Base-by-base conservation (phyloP, 2,797 vertebrate species). In the Gambusia yucatana region DNA sequence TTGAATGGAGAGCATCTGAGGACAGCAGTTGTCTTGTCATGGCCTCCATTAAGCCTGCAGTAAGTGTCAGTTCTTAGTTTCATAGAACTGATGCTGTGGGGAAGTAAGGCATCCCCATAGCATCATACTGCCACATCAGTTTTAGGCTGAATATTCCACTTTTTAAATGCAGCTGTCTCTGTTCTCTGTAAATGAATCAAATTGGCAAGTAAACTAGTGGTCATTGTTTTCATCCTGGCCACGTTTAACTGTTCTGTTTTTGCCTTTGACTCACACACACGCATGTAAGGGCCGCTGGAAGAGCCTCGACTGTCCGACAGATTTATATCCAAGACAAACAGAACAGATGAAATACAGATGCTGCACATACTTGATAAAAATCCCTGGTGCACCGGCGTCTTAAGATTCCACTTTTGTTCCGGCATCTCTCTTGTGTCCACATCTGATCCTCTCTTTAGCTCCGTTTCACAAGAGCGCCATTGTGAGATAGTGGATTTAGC, bases 121-220 rank as follows among this genome's bases (percentile, higher is more conserved):
- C 25, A 70, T 43, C 39, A 70, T 44, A n/a, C 25, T 70, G 67
- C 41, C 41, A 44, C 67, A 44, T 2, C 30, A 33, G 17, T 16
- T 14, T 44, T n/a, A n/a, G 52, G 65, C 46, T 11, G 30, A 44
- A 44, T 44, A 73, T 33, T 72, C 55, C 61, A 52, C 41, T 83
- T 50, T 65, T 3, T 36, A n/a, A 77, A 85, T 82, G 33, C 65
- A 75, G 70, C 78, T 65, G 52, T 77, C 44, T 13, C 50, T 74
- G 50, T 73, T 55, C n/a, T 4, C 77, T 75, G 43, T 39, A 36
- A 80, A 79, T 59, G 59, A 72, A 72, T 47, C 80, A 43, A 82
- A 77, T 61, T 81, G 73, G 43, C 48, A 77, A 87, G 86, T 87
- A 86, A 79, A 44, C 75, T 46, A 22, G 44, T 84, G n/a, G 61